Evolutionary conservation across 1,140 invertebrate genomes (phyloP).

Genomic region (Spodoptera frugiperda): DNA sequence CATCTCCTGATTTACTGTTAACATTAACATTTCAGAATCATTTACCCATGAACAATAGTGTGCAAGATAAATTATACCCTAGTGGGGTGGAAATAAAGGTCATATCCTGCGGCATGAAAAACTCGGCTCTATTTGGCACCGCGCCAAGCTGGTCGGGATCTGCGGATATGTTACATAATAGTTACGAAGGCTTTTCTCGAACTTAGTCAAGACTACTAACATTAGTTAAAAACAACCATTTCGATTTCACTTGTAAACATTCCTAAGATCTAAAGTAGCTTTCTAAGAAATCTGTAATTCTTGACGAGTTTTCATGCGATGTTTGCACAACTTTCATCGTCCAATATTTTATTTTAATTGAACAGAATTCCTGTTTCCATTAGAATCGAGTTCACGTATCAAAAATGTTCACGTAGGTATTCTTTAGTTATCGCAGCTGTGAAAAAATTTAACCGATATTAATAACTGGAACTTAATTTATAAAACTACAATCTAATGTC

Average conservation of each 20-base stretch:
- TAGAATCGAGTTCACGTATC: neutral
- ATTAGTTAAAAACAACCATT: constrained; percentile 26
- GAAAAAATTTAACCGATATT: constrained; percentile 21
- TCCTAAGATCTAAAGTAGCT: neutral
- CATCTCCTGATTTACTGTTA: constrained; percentile 34
- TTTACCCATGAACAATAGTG: constrained; percentile 30
- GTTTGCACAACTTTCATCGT: neutral
- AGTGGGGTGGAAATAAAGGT: constrained; percentile 31
- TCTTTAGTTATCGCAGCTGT: neutral
- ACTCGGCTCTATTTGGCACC: constrained; percentile 11
- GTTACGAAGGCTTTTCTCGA: constrained; percentile 29
- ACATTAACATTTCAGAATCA: constrained; percentile 41
- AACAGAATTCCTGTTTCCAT: neutral
- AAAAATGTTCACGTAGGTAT: neutral
- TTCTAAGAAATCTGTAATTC: constrained; percentile 4
- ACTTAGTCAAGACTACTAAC: constrained; percentile 12
- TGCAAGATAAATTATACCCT: constrained; percentile 36
- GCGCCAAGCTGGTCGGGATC: constrained; percentile 20
- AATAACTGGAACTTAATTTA: constrained; percentile 18
- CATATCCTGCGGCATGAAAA: constrained; percentile 11
- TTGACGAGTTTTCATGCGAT: neutral
- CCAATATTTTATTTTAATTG: neutral
- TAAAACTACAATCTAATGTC: constrained; percentile 29
- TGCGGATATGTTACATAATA: constrained; percentile 39
- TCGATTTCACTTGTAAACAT: neutral